These are phyloP conservation scores for Tetheella fluctuosa DNA, from an alignment of 2,888 invertebrate species.

Conservation along the genomic window DNA sequence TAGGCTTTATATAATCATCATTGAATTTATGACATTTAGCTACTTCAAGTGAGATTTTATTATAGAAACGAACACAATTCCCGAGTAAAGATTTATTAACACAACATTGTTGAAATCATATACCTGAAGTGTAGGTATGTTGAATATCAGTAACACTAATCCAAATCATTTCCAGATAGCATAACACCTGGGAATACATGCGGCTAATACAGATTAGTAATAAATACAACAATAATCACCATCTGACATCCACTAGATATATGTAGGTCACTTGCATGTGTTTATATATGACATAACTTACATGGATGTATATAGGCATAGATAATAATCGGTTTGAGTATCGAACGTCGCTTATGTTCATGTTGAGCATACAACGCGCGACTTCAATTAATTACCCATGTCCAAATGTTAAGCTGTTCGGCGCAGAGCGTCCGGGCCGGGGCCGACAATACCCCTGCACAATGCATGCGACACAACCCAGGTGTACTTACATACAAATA, in stretches of 20 bases:
- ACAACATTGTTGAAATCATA: too few species aligned
- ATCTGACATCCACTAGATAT: conserved; percentile 1
- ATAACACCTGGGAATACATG: conserved; percentile 43
- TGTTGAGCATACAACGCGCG: conserved; percentile 47
- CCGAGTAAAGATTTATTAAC: too few species aligned
- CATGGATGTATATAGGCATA: conserved; percentile 21
- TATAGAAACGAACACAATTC: too few species aligned
- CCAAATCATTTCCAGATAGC: conserved; percentile 3
- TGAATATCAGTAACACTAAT: background rate
- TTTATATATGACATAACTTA: conserved; percentile 30
- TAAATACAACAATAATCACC: conserved; percentile 15
- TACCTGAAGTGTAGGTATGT: background rate
- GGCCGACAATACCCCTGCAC: background rate
- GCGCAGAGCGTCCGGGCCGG: conserved; percentile 34
- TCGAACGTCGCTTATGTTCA: conserved; percentile 34
- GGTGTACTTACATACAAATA: conserved; percentile 31
- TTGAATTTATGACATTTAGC: too few species aligned
- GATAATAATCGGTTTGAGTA: conserved; percentile 22
- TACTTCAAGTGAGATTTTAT: too few species aligned
- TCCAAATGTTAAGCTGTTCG: conserved; percentile 58
- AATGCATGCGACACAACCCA: conserved; percentile 11
- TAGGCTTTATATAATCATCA: too few species aligned
- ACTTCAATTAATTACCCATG: conserved; percentile 66
- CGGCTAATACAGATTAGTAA: conserved; percentile 47
- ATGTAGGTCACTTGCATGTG: background rate